Percentiles rank a stretch among this genome's conserved stretches.
phyloP scores from a whole-genome alignment of 2,888 invertebrate species.

The Morinoia aosen region DNA sequence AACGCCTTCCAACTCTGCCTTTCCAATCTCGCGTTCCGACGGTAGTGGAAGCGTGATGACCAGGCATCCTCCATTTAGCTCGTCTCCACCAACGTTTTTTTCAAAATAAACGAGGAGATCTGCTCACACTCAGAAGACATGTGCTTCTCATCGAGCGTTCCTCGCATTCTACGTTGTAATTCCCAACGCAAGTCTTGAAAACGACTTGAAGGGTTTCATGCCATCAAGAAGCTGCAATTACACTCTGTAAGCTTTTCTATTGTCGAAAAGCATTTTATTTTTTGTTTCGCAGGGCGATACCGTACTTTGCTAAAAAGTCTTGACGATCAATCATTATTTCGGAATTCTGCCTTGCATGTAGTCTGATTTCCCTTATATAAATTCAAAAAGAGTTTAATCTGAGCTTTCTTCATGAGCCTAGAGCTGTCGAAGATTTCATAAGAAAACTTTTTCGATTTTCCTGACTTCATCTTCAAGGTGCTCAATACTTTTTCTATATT shows the following conservation, averaged over 20 bases:
- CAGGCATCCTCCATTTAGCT: background rate
- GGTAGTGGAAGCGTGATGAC: background rate
- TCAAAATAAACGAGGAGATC: background rate
- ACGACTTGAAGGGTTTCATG: background rate
- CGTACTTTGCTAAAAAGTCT: background rate
- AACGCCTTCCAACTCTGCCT: background rate
- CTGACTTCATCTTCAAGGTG: background rate
- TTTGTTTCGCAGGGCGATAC: background rate
- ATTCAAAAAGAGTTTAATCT: background rate
- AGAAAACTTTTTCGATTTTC: conserved; percentile 2
- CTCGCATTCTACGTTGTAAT: background rate
- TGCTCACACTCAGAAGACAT: background rate
- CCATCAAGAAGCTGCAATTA: background rate
- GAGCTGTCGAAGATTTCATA: background rate
- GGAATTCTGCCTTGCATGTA: background rate
- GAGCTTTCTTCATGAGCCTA: background rate
- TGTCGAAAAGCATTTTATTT: background rate
- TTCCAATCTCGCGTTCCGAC: background rate
- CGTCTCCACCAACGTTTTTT: background rate
- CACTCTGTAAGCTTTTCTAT: background rate
- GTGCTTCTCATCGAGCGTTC: background rate
- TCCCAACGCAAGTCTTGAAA: background rate
- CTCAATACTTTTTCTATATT: background rate
- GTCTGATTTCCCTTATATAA: background rate
- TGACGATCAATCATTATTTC: background rate